Conservation (phyloP, 2,888 invertebrate species). For the Gymnosoma rotundatum region DNA sequence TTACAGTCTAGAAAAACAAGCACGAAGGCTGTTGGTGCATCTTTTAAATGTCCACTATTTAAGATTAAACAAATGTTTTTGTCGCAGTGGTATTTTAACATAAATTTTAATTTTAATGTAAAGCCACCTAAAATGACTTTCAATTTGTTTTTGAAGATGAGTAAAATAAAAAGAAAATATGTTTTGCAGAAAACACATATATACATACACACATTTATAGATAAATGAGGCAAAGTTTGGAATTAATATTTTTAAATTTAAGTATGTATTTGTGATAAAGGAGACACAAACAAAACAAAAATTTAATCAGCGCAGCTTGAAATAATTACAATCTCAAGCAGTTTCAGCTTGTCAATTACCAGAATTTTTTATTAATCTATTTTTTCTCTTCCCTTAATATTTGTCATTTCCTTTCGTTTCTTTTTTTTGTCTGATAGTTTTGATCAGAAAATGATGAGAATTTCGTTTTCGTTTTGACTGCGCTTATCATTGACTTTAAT, state of each 20-base stretch:
- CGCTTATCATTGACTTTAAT: slow-evolving; percentile 47
- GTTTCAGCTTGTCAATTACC: slow-evolving; percentile 57
- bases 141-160: slow-evolving; percentile 6
- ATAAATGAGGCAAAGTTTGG: background rate
- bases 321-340: slow-evolving; percentile 48
- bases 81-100: no score
- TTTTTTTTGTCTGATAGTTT: background rate
- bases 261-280: background rate
- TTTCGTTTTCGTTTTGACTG: slow-evolving; percentile 16
- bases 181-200: background rate
- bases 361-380: slow-evolving; percentile 47
- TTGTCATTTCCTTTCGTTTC: background rate
- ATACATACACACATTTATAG: no score
- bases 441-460: slow-evolving; percentile 22
- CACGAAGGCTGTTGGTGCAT: no score
- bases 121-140: no score
- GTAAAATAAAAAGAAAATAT: no score
- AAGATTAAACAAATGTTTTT: no score
- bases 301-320: slow-evolving; percentile 62
- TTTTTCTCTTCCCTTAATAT: background rate
- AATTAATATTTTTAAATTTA: slow-evolving; percentile 10
- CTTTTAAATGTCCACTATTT: background rate
- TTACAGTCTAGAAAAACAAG: background rate
- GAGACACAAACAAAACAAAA: slow-evolving; percentile 19
- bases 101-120: no score